phyloP scores from a whole-genome alignment of 2,113 vertebrate species.

The Hypanus sabinus region DNA sequence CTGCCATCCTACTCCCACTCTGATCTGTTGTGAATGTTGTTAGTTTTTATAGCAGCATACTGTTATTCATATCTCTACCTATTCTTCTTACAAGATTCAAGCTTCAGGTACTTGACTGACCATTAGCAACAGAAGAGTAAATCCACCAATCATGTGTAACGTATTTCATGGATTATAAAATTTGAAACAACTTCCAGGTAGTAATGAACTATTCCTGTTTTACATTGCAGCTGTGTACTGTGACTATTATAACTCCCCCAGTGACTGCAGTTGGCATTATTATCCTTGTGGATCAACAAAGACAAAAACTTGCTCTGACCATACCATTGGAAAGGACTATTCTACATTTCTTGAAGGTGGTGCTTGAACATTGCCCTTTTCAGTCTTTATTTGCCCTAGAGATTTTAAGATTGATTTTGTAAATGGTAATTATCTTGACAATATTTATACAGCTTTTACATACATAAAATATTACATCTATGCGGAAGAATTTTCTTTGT shows the following conservation, averaged over 20 bases:
- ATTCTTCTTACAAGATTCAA: background rate
- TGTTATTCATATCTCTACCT: background rate
- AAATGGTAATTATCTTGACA: background rate
- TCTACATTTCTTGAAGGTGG: constrained; percentile 69
- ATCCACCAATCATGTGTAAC: background rate
- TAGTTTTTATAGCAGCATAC: background rate
- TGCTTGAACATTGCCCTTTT: background rate
- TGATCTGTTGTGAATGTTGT: background rate
- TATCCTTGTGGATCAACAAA: constrained; percentile 61
- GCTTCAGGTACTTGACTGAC: background rate
- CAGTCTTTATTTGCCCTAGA: background rate
- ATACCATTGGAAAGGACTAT: constrained; percentile 47
- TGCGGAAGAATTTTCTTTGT: background rate
- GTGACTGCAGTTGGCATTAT: constrained; percentile 70
- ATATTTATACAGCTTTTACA: background rate
- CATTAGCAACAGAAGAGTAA: background rate
- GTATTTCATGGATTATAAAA: background rate
- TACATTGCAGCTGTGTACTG: constrained; percentile 68
- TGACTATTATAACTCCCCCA: constrained; percentile 70
- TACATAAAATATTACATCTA: background rate
- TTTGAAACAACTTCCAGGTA: background rate
- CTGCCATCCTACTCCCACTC: too few relatives aligned
- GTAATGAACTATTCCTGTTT: constrained; percentile 23
- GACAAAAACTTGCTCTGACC: constrained; percentile 60
- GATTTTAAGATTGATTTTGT: background rate